Evolutionary conservation across 2,888 invertebrate species (phyloP).

Genomic region (Pegoplata infirma): DNA sequence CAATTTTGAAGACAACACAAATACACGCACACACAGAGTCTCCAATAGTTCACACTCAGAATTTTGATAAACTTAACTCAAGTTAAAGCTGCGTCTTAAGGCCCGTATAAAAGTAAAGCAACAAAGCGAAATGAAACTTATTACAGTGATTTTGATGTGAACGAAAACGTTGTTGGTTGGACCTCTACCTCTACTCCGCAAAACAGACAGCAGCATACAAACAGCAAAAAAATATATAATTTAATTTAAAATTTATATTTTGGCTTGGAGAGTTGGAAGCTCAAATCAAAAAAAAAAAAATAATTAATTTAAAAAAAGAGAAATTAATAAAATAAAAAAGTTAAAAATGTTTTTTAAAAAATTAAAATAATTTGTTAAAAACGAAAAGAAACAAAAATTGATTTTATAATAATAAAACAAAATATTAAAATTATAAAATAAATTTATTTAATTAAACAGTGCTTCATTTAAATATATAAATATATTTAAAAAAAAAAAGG

Average conservation of each 20-base stretch:
- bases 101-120: slow-evolving; percentile 77
- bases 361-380: slow-evolving; percentile 20
- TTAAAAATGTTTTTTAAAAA: slow-evolving; percentile 40
- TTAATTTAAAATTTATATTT: slow-evolving; percentile 21
- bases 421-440: slow-evolving; percentile 1
- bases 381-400: slow-evolving; percentile 36
- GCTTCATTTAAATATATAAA: slow-evolving; percentile 5
- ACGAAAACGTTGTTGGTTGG: slow-evolving; percentile 70
- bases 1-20: not conserved
- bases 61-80: slow-evolving; percentile 63
- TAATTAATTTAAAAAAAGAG: not conserved
- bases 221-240: too few species aligned
- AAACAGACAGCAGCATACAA: too few species aligned
- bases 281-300: not conserved
- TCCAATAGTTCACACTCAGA: slow-evolving; percentile 62
- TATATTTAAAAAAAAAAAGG: not conserved
- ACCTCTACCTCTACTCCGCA: slow-evolving; percentile 45
- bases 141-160: slow-evolving; percentile 78
- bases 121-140: slow-evolving; percentile 75
- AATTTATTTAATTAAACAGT: not conserved
- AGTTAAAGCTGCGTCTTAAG: slow-evolving; percentile 62
- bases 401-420: slow-evolving; percentile 4
- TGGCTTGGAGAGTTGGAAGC: not conserved
- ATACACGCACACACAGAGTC: not conserved
- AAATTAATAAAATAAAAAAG: slow-evolving; percentile 17